A percentile compares a stretch with the other conserved stretches of the same genome.
phyloP scores from a whole-genome alignment of 1,140 invertebrate genomes.

The Leucophenga varia region DNA sequence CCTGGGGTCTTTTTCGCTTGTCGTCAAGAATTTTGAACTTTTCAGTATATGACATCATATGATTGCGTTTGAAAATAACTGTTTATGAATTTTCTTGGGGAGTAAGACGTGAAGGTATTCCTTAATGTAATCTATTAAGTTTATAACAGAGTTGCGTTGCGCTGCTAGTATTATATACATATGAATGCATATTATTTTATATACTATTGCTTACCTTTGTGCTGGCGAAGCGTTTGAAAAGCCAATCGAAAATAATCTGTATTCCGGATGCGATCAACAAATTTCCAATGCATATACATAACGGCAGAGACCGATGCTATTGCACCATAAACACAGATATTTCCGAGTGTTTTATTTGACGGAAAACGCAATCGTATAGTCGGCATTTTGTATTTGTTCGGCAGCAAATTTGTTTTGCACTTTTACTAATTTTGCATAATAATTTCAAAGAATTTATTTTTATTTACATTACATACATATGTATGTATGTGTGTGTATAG shows the following conservation, averaged over 20 bases:
- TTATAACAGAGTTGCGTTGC: too few species aligned
- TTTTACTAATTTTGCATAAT: too few species aligned
- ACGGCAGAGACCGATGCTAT: constrained; percentile 57
- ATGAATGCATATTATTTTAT: too few species aligned
- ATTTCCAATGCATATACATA: constrained; percentile 54
- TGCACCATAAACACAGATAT: constrained; percentile 59
- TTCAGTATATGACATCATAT: too few species aligned
- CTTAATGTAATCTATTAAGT: too few species aligned
- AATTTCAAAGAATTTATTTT: too few species aligned
- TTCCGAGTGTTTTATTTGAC: constrained; percentile 57
- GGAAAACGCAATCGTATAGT: constrained; percentile 27
- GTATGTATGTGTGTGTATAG: neutral
- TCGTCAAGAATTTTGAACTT: too few species aligned
- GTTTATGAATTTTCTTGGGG: too few species aligned
- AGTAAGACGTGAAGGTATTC: too few species aligned
- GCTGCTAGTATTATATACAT: neutral
- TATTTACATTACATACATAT: neutral
- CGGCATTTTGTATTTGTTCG: too few species aligned
- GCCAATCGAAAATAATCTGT: constrained; percentile 63
- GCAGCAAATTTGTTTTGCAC: neutral
- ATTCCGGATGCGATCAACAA: constrained; percentile 57
- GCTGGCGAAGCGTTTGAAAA: constrained; percentile 58
- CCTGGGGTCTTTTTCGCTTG: too few species aligned
- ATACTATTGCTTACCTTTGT: constrained; percentile 55
- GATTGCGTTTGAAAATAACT: too few species aligned